Evolutionary conservation across 2,888 invertebrate genomes (phyloP).

Genomic region (Thysanoteuthis rhombus): DNA sequence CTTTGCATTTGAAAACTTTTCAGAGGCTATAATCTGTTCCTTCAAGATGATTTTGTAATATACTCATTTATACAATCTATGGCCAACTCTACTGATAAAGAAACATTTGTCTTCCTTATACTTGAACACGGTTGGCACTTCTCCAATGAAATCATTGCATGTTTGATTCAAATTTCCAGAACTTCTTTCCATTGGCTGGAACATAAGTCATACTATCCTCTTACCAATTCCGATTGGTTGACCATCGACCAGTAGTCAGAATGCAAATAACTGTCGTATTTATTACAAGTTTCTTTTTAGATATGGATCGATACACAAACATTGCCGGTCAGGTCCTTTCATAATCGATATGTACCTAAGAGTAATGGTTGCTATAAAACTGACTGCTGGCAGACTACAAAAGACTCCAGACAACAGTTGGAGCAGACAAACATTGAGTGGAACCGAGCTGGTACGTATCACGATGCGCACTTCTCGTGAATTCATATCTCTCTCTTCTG

Average conservation of each 20-base stretch:
- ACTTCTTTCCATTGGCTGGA: neutral
- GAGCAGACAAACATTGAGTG: neutral
- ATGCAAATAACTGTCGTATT: neutral
- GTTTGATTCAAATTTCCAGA: neutral
- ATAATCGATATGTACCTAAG: neutral
- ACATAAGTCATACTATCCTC: neutral
- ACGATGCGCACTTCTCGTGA: neutral
- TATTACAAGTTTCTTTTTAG: slow-evolving; percentile 12
- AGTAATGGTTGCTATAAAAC: neutral
- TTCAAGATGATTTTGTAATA: too few species aligned
- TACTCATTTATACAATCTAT: too few species aligned
- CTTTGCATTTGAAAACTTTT: too few species aligned
- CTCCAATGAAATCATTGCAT: neutral
- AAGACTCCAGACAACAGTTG: neutral
- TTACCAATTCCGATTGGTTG: neutral
- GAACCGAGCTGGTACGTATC: neutral
- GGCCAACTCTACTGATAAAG: neutral
- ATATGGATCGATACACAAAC: neutral
- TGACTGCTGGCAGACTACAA: neutral
- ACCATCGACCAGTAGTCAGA: neutral
- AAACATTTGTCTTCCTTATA: neutral
- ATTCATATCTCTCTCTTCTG: neutral
- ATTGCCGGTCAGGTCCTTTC: neutral
- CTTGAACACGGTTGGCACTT: neutral
- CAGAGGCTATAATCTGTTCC: too few species aligned